Conservation (phyloP, 1,140 invertebrate genomes). For the Drosophila sproati region DNA sequence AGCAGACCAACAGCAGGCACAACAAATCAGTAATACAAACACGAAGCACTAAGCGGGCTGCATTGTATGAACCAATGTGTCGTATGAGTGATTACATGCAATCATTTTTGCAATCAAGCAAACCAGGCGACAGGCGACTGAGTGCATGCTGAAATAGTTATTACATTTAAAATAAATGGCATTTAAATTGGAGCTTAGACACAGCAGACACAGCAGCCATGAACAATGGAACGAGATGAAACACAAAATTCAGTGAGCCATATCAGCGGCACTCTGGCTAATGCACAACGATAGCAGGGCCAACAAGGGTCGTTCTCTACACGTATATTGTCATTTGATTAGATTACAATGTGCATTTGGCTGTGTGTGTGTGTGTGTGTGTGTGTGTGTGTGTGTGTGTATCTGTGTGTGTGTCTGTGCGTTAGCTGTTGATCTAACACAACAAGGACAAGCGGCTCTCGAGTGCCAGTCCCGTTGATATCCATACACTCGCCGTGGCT, state of each 20-base stretch:
- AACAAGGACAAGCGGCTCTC: slow-evolving; percentile 32
- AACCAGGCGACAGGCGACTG: slow-evolving; percentile 6
- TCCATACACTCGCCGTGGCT: background rate
- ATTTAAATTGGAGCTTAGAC: slow-evolving; percentile 47
- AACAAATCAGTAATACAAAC: slow-evolving; percentile 38
- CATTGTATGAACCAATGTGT: slow-evolving; percentile 42
- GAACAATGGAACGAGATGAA: background rate
- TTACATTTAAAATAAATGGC: slow-evolving; percentile 59
- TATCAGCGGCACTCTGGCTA: slow-evolving; percentile 28
- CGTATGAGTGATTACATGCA: slow-evolving; percentile 56
- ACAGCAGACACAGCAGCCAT: slow-evolving; percentile 17
- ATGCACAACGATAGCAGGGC: slow-evolving; percentile 16
- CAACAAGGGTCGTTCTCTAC: background rate
- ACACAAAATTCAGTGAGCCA: slow-evolving; percentile 2
- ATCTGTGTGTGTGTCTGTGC: background rate
- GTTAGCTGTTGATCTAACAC: slow-evolving; percentile 42
- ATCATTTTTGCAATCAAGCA: slow-evolving; percentile 54
- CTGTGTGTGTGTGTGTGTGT: background rate
- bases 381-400: slow-evolving; percentile 2
- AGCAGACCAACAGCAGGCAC: slow-evolving; percentile 3
- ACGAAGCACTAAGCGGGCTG: background rate
- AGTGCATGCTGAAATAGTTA: slow-evolving; percentile 58
- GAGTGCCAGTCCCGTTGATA: slow-evolving; percentile 31
- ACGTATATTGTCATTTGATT: slow-evolving; percentile 61
- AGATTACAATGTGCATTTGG: slow-evolving; percentile 44